Evolutionary conservation across 35 echinoderm and acorn worm species (phyloP).

Genomic region (Heliocidaris tuberculata): DNA sequence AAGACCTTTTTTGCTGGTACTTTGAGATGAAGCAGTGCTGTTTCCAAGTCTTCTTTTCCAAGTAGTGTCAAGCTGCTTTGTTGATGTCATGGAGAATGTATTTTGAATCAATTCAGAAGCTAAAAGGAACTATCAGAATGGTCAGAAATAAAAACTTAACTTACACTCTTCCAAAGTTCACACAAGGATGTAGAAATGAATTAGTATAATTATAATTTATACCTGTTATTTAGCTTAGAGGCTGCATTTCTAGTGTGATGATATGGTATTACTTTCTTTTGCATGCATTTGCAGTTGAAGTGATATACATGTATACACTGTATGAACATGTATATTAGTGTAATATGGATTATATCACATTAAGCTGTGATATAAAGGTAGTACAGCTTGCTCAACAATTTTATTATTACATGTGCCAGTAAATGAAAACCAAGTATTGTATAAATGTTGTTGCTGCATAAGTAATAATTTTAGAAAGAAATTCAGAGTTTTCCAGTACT

Average conservation of each 20-base stretch:
- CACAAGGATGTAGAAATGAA: neutral
- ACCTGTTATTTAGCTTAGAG: neutral
- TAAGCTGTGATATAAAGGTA: too few relatives aligned
- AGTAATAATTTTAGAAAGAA: neutral
- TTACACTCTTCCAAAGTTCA: neutral
- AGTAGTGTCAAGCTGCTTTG: neutral
- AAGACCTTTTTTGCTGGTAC: neutral
- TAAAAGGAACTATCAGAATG: too few relatives aligned
- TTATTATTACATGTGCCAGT: neutral
- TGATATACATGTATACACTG: neutral
- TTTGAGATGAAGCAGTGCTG: neutral
- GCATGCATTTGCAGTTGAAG: neutral
- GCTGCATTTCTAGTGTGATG: neutral
- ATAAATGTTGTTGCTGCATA: neutral
- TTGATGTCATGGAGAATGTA: too few relatives aligned
- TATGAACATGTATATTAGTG: too few relatives aligned
- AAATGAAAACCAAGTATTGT: neutral
- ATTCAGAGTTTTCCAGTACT: neutral
- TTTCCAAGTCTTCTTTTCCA: neutral
- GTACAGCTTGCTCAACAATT: too few relatives aligned
- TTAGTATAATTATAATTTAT: neutral
- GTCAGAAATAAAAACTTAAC: neutral
- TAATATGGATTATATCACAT: too few relatives aligned
- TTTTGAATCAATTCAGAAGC: too few relatives aligned
- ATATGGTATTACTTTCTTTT: neutral